Conservation (phyloP, 1,140 invertebrate genomes). For the Drosophila grimshawi region DNA sequence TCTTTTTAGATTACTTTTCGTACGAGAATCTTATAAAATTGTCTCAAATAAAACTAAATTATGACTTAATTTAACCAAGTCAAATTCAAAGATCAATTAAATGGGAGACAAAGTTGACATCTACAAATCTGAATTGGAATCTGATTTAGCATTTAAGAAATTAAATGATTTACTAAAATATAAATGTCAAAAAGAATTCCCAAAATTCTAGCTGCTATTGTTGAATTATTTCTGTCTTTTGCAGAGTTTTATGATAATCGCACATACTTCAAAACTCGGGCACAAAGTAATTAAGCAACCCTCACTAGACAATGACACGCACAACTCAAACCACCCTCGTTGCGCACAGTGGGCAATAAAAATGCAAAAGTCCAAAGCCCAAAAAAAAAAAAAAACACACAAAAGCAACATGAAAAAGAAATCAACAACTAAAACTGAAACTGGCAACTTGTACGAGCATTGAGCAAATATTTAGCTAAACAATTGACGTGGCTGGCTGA, state of each 20-base stretch:
- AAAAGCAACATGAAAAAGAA: neutral
- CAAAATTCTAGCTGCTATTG: too few species aligned
- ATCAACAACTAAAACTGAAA: conserved; percentile 55
- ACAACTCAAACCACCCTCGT: conserved; percentile 33
- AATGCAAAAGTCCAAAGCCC: conserved; percentile 9
- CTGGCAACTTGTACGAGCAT: conserved; percentile 78
- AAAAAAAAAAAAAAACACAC: conserved; percentile 1
- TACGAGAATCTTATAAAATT: too few species aligned
- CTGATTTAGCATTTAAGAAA: too few species aligned
- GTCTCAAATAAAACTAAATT: too few species aligned
- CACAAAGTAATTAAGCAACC: conserved; percentile 21
- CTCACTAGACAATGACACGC: neutral
- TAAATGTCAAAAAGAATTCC: too few species aligned
- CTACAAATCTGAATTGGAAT: too few species aligned
- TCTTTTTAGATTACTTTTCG: too few species aligned
- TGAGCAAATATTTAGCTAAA: conserved; percentile 78
- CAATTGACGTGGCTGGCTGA: conserved; percentile 77
- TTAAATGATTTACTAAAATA: too few species aligned
- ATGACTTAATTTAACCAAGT: too few species aligned
- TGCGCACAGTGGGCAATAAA: conserved; percentile 6
- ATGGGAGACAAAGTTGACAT: too few species aligned
- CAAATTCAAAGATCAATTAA: too few species aligned
- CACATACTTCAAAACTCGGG: conserved; percentile 10
- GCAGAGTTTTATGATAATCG: conserved; percentile 27
- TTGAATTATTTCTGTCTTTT: too few species aligned